Evolutionary conservation across 2,888 invertebrate species (phyloP).

Genomic region (Harpalus rufipes): DNA sequence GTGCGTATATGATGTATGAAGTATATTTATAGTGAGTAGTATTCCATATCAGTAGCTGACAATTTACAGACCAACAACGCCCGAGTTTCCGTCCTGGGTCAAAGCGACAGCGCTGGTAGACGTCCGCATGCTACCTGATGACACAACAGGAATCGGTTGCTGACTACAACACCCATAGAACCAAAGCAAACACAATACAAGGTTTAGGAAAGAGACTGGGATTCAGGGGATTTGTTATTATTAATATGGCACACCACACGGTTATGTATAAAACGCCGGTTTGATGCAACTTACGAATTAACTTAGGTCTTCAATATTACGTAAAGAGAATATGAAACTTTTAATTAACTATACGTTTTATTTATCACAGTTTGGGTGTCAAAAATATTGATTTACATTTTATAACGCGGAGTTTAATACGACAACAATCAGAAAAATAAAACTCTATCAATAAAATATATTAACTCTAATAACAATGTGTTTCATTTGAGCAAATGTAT

Average conservation of each 20-base stretch:
- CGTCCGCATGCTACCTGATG: slow-evolving; percentile 82
- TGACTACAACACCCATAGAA: slow-evolving; percentile 52
- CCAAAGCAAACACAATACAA: neutral
- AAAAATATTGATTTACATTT: slow-evolving; percentile 60
- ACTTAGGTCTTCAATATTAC: slow-evolving; percentile 25
- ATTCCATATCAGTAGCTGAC: slow-evolving; percentile 65
- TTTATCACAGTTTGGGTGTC: slow-evolving; percentile 74
- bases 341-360: slow-evolving; percentile 70
- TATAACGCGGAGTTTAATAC: slow-evolving; percentile 59
- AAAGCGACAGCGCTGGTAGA: slow-evolving; percentile 84
- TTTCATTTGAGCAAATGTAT: slow-evolving; percentile 55
- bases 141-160: slow-evolving; percentile 71
- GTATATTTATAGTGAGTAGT: neutral
- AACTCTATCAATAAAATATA: slow-evolving; percentile 54
- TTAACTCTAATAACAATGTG: slow-evolving; percentile 31
- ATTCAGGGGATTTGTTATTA: slow-evolving; percentile 21
- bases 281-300: slow-evolving; percentile 26
- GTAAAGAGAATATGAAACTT: slow-evolving; percentile 25
- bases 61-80: slow-evolving; percentile 80
- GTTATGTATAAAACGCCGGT: slow-evolving; percentile 4
- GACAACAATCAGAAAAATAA: slow-evolving; percentile 65
- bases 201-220: neutral
- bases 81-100: slow-evolving; percentile 82
- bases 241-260: slow-evolving; percentile 10
- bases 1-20: slow-evolving; percentile 1